A percentile compares a stretch with the other conserved stretches of the same genome.
Conservation (phyloP, 2,888 invertebrate species). For the Agapostemon virescens region DNA sequence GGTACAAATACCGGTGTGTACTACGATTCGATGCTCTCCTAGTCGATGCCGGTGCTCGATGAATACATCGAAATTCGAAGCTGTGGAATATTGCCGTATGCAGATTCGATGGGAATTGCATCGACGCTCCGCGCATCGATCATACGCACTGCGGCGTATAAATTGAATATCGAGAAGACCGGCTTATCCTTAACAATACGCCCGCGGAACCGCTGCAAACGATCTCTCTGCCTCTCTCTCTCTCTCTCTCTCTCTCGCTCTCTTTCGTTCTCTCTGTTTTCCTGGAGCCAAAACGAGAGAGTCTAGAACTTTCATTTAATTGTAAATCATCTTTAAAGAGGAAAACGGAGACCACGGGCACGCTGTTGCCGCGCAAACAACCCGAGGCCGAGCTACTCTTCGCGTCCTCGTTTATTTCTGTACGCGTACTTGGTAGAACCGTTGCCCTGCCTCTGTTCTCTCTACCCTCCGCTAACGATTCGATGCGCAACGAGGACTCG, state of each 20-base stretch:
- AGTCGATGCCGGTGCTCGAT: slow-evolving; percentile 44
- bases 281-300: no score
- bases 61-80: slow-evolving; percentile 62
- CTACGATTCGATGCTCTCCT: slow-evolving; percentile 56
- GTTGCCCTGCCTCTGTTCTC: not conserved
- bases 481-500: slow-evolving; percentile 5
- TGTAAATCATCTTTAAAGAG: slow-evolving; percentile 59
- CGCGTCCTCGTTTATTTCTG: slow-evolving; percentile 8
- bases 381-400: not conserved
- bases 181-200: slow-evolving; percentile 70
- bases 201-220: slow-evolving; percentile 32
- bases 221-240: slow-evolving; percentile 35
- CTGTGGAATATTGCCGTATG: slow-evolving; percentile 66
- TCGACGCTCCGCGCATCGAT: slow-evolving; percentile 66
- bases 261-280: no score
- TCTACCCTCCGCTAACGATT: not conserved
- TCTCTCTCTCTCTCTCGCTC: no score
- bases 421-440: not conserved
- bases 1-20: slow-evolving; percentile 48
- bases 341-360: not conserved
- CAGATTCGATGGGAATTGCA: slow-evolving; percentile 69
- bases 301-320: slow-evolving; percentile 61
- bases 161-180: slow-evolving; percentile 70
- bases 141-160: slow-evolving; percentile 68
- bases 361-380: not conserved